Conservation (phyloP, 2,797 vertebrate species). For the Oreortyx pictus region DNA sequence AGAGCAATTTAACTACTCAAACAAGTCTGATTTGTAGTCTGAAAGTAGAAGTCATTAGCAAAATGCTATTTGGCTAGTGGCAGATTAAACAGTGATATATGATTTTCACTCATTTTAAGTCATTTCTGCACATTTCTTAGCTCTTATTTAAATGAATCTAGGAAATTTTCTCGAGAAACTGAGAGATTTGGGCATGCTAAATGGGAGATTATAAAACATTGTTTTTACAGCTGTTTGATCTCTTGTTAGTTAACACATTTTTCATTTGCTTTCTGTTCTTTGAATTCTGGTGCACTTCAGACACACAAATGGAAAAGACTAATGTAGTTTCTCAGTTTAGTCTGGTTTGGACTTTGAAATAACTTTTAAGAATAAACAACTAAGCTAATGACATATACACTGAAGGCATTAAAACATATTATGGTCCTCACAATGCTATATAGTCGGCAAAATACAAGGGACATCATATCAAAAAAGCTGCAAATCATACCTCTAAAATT, state of each 20-base stretch:
- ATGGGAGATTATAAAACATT: slow-evolving; percentile 50
- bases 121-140: slow-evolving; percentile 48
- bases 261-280: slow-evolving; percentile 30
- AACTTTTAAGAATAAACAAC: slow-evolving; percentile 59
- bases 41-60: slow-evolving; percentile 53
- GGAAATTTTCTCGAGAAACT: slow-evolving; percentile 46
- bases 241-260: slow-evolving; percentile 42
- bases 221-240: slow-evolving; percentile 58
- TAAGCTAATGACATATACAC: slow-evolving; percentile 56
- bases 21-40: slow-evolving; percentile 37
- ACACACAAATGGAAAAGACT: slow-evolving; percentile 29
- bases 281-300: slow-evolving; percentile 29
- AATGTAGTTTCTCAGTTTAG: slow-evolving; percentile 53
- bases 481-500: slow-evolving; percentile 17
- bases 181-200: slow-evolving; percentile 53
- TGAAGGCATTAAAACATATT: slow-evolving; percentile 51
- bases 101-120: slow-evolving; percentile 52
- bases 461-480: neutral
- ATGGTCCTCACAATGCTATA: neutral
- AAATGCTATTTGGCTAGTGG: slow-evolving; percentile 47
- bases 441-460: neutral
- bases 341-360: slow-evolving; percentile 59
- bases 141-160: slow-evolving; percentile 7
- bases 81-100: slow-evolving; percentile 36
- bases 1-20: slow-evolving; percentile 48